These are phyloP conservation scores for Hypothenemus hampei DNA, from an alignment of 1,140 invertebrate genomes.

Conservation along the genomic window DNA sequence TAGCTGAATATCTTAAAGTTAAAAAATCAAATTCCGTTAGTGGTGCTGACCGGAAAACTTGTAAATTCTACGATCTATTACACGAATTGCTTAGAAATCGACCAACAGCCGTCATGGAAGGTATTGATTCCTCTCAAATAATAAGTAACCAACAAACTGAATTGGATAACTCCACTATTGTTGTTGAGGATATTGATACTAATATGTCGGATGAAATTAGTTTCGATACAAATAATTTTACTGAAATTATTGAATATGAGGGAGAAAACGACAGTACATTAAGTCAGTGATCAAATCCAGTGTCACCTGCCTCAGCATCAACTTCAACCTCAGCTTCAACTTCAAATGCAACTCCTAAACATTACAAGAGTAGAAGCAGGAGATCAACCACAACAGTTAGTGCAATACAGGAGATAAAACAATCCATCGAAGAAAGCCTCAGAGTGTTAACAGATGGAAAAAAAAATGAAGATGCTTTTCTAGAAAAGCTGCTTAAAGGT, in stretches of 20 bases:
- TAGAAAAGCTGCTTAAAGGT: background rate
- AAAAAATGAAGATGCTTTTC: background rate
- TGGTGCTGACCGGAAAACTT: background rate
- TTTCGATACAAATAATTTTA: background rate
- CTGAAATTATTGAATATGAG: background rate
- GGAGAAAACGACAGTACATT: background rate
- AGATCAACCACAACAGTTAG: background rate
- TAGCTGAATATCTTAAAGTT: background rate
- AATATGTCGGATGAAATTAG: background rate
- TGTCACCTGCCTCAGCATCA: no score
- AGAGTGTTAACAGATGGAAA: background rate
- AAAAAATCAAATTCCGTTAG: background rate
- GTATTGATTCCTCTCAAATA: background rate
- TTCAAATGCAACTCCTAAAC: background rate
- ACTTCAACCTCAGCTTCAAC: background rate
- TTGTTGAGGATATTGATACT: no score
- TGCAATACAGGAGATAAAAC: background rate
- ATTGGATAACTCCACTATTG: background rate
- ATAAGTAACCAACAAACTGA: no score
- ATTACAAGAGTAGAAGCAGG: background rate
- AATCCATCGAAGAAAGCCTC: background rate
- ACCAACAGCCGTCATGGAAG: background rate
- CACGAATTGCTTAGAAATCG: background rate
- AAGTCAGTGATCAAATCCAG: no score
- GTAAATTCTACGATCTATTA: background rate